These are phyloP conservation scores for Staurois parvus DNA, from an alignment of 2,797 vertebrate species.

Conservation along the genomic window DNA sequence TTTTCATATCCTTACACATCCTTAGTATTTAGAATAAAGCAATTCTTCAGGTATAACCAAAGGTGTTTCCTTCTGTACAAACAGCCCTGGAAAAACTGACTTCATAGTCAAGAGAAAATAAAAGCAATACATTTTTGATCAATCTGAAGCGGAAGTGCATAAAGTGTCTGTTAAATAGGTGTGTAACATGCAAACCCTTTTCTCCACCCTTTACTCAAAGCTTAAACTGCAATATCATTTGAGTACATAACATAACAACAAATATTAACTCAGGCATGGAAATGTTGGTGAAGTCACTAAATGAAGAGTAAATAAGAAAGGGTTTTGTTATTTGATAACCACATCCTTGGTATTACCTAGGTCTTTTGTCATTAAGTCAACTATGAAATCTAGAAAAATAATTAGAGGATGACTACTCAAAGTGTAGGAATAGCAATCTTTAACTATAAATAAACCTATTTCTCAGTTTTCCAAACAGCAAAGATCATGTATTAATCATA, in stretches of 20 bases:
- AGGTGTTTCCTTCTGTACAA: neutral
- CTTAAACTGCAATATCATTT: slow-evolving; percentile 9
- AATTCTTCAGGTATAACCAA: neutral
- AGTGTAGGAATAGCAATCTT: neutral
- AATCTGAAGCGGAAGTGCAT: neutral
- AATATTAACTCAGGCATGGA: slow-evolving; percentile 48
- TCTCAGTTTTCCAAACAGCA: neutral
- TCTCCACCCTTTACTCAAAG: slow-evolving; percentile 48
- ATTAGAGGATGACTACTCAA: slow-evolving; percentile 7
- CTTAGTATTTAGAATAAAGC: neutral
- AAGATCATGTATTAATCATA: neutral
- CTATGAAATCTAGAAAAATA: slow-evolving; percentile 28
- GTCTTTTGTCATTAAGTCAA: slow-evolving; percentile 47
- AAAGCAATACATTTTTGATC: neutral
- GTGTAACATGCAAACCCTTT: slow-evolving; percentile 35
- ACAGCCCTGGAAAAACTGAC: neutral
- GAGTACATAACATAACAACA: slow-evolving; percentile 11
- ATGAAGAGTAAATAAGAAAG: slow-evolving; percentile 19
- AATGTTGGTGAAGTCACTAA: slow-evolving; percentile 34
- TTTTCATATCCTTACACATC: no score
- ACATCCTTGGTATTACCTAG: slow-evolving; percentile 33
- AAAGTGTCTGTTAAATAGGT: slow-evolving; percentile 35
- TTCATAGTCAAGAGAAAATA: neutral
- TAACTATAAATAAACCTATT: neutral
- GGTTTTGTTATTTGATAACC: slow-evolving; percentile 41